These are phyloP conservation scores for Phthorimaea operculella DNA, from an alignment of 1,140 invertebrate genomes.

Conservation along the genomic window DNA sequence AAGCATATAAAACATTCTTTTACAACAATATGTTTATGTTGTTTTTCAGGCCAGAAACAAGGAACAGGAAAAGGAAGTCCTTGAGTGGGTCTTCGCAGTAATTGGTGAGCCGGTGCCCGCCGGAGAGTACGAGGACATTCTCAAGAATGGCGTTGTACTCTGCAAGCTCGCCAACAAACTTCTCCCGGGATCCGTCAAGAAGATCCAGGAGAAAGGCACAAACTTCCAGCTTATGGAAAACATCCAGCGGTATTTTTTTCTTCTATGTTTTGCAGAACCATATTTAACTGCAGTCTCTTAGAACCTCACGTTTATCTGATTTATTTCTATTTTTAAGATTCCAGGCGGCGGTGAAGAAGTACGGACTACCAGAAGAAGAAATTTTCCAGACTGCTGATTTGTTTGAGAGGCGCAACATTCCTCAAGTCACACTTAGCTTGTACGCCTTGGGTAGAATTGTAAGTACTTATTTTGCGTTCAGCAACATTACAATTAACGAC, in stretches of 20 bases:
- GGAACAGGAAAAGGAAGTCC: constrained; percentile 90
- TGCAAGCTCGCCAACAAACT: constrained; percentile 97
- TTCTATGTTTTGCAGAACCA: constrained; percentile 7
- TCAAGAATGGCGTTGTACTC: constrained; percentile 91
- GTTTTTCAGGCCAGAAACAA: constrained; percentile 83
- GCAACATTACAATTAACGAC: too few species aligned
- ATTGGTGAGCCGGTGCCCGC: constrained; percentile 86
- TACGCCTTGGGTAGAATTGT: constrained; percentile 91
- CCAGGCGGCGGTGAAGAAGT: constrained; percentile 92
- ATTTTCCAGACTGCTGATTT: constrained; percentile 99
- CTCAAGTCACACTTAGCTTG: constrained; percentile 92
- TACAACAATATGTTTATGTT: too few species aligned
- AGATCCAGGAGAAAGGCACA: constrained; percentile 95
- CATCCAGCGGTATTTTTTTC: constrained; percentile 77
- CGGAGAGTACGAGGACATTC: constrained; percentile 89
- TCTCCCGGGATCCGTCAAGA: constrained; percentile 93
- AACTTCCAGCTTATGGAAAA: constrained; percentile 99
- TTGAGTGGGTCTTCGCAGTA: constrained; percentile 92
- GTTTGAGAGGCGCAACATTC: constrained; percentile 95
- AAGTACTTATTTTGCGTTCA: constrained; percentile 66
- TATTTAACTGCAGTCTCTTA: not conserved
- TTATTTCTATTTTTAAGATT: constrained; percentile 72
- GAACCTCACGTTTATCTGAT: constrained; percentile 9
- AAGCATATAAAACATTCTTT: too few species aligned
- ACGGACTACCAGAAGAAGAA: constrained; percentile 96